Conservation (phyloP, 1,140 invertebrate genomes). For the Nomia melanderi region DNA sequence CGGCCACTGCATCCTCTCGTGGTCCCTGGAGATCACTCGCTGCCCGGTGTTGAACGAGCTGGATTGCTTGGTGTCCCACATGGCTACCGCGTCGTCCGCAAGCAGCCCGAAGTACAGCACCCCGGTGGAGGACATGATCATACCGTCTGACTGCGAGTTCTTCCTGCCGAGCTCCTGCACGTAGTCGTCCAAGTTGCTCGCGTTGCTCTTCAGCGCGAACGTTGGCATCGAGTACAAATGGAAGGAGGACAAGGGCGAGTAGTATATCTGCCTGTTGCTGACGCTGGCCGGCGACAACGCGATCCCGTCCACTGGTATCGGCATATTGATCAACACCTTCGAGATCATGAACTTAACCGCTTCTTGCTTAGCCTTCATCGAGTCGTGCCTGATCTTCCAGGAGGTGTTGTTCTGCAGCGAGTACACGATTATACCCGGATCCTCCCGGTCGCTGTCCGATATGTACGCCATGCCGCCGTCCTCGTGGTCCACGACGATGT, state of each 20-base stretch:
- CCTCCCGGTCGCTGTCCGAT: conserved; percentile 83
- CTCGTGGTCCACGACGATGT: conserved; percentile 86
- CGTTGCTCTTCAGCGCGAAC: conserved; percentile 80
- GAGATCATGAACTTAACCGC: conserved; percentile 83
- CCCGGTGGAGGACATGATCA: conserved; percentile 86
- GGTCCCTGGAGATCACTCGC: conserved; percentile 84
- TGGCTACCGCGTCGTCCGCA: conserved; percentile 84
- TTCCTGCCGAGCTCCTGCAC: conserved; percentile 84
- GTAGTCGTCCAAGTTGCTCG: conserved; percentile 69
- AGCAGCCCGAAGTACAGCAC: conserved; percentile 85
- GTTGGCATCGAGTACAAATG: conserved; percentile 84
- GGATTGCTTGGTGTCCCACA: conserved; percentile 83
- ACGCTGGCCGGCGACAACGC: conserved; percentile 83
- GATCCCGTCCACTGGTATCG: conserved; percentile 84
- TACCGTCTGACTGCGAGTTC: conserved; percentile 85
- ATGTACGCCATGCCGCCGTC: conserved; percentile 86
- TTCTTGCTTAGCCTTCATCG: conserved; percentile 83
- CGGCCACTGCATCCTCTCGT: conserved; percentile 86
- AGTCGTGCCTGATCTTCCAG: conserved; percentile 85
- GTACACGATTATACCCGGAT: conserved; percentile 88
- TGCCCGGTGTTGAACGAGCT: conserved; percentile 78
- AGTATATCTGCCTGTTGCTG: conserved; percentile 82
- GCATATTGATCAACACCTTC: conserved; percentile 80
- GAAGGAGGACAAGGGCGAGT: conserved; percentile 84
- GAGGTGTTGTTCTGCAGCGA: conserved; percentile 83